Percentiles rank a stretch among this genome's conserved stretches.
phyloP scores from a whole-genome alignment of 2,888 invertebrate genomes.

The Timema cristinae region DNA sequence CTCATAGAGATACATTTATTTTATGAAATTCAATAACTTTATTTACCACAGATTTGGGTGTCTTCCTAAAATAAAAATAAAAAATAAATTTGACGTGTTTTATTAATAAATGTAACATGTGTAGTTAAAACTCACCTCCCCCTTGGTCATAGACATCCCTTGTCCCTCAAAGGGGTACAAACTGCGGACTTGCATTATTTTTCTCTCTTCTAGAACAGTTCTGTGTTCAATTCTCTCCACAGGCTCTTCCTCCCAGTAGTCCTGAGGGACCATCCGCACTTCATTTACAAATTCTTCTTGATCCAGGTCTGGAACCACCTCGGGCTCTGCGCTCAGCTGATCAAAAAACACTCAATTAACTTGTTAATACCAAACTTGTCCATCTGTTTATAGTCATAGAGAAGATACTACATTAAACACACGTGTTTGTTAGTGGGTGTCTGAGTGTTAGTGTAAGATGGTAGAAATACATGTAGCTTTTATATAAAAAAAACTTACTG shows the following conservation, averaged over 20 bases:
- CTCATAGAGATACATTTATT: no score
- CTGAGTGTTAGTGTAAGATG: no score
- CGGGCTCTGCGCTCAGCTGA: slow-evolving; percentile 60
- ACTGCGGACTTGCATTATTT: slow-evolving; percentile 72
- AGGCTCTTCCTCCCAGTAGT: slow-evolving; percentile 90
- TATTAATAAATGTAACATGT: no score
- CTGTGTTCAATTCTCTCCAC: slow-evolving; percentile 79
- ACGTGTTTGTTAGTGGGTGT: no score
- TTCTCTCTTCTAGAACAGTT: slow-evolving; percentile 81
- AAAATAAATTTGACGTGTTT: no score
- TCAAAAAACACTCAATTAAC: slow-evolving; percentile 12
- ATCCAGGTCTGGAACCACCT: slow-evolving; percentile 53
- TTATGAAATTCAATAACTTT: no score
- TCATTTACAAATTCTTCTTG: slow-evolving; percentile 76
- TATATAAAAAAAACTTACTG: no score
- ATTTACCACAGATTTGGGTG: no score
- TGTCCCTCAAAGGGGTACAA: slow-evolving; percentile 90
- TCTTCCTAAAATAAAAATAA: no score
- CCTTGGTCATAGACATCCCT: slow-evolving; percentile 87
- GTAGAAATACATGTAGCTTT: no score
- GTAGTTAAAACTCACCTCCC: slow-evolving; percentile 55
- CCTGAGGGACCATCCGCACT: slow-evolving; percentile 78
- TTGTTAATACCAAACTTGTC: background rate
- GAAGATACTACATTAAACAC: no score
- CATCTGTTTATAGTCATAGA: no score